Evolutionary conservation across 1,140 invertebrate genomes (phyloP).

Genomic region (Nylanderia fulva): DNA sequence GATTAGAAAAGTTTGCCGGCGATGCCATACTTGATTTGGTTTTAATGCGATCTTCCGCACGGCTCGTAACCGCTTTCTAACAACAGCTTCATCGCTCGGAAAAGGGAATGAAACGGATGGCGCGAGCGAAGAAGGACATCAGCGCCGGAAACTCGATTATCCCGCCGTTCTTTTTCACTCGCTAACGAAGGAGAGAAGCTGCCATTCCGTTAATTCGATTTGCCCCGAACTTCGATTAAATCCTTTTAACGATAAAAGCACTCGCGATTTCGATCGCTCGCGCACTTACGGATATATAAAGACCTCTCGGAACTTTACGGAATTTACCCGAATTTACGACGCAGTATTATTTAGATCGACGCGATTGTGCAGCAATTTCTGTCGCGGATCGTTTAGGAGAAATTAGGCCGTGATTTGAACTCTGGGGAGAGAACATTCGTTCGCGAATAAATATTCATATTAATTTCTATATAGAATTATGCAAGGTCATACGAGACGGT

Average conservation of each 20-base stretch:
- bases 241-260: slow-evolving; percentile 45
- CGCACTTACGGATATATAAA: not conserved
- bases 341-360: not conserved
- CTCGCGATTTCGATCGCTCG: not conserved
- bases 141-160: slow-evolving; percentile 61
- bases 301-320: not conserved
- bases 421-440: too few species aligned
- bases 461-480: not conserved
- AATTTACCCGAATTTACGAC: not conserved
- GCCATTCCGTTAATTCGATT: not conserved
- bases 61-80: slow-evolving; percentile 55
- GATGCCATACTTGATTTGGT: slow-evolving; percentile 63
- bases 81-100: not conserved
- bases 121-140: not conserved
- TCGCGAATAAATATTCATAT: not conserved
- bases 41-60: slow-evolving; percentile 66
- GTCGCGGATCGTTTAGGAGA: not conserved
- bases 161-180: not conserved
- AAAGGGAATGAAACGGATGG: slow-evolving; percentile 31
- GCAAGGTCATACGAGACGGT: too few species aligned
- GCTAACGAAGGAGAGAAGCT: slow-evolving; percentile 12
- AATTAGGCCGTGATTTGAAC: not conserved
- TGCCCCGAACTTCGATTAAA: slow-evolving; percentile 41
- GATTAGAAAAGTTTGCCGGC: slow-evolving; percentile 43
- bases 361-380: not conserved